Evolutionary conservation across 2,888 invertebrate genomes (phyloP), one percentile per base, ranked within the genome.

Genomic region (Agonopterix alstromeriana): DNA sequence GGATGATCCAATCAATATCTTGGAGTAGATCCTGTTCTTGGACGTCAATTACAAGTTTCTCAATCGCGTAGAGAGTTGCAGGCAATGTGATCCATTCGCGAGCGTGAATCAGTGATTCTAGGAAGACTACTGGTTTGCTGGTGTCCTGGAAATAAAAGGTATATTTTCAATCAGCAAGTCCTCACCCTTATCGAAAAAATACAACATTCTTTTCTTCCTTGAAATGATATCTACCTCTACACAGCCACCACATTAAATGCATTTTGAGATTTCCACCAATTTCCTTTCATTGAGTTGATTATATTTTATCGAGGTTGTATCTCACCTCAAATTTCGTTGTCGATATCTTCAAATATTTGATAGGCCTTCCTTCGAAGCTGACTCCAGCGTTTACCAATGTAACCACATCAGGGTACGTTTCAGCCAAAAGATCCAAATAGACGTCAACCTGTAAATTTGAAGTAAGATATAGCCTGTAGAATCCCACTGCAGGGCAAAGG

Each of bases 51-150:
- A 92, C 85, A 52, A 93, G 70, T 68, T 92, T 91, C 51, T 90
- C 83, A 56, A 93, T 91, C 48, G 92, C 84, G 63, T 92, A 93
- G 0, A 93, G 73, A 0, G 91, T 91, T 0, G 90, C 89, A 2
- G 92, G 88, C 0, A 92, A 90, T 0, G 93, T 91, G 49, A 92
- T 90, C 93, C 93, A 93, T 69, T 94, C 94, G 7, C 93, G 88
- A 2, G 90, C 91, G 60, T 92, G 92, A 27, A 92, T 89, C 1
- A 91, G 90, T 4, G 87, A 91, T 54, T 92, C 90, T 44, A 92
- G 68, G 56, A 90, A 82, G 40, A 92, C 81, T 1, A 84, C 73
- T 0, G 91, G 92, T 53, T 90, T 90, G 38, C 54, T 70, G 8
- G 42, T 40, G 42, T 80, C 74, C 61, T 73, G 69, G 10, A 17